A percentile compares a stretch with the other conserved stretches of the same genome.
Conservation (phyloP, 2,113 vertebrate genomes). For the Engystomops pustulosus region DNA sequence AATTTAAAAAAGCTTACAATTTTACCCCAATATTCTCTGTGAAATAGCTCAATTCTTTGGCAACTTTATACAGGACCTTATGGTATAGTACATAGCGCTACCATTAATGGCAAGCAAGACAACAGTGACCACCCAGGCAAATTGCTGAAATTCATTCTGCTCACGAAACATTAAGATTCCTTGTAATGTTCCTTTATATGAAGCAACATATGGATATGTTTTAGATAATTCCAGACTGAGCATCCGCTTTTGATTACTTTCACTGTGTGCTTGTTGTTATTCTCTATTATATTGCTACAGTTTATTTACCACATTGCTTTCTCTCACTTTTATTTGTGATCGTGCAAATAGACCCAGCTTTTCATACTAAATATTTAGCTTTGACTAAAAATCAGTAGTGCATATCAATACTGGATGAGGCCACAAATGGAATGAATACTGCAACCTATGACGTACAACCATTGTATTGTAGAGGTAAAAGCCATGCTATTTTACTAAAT, state of each 20-base stretch:
- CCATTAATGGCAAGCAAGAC: not conserved
- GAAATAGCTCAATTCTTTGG: not conserved
- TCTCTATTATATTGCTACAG: not conserved
- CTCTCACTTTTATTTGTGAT: not conserved
- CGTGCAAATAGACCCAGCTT: too few species aligned
- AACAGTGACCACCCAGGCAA: constrained; percentile 24
- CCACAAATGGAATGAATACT: too few species aligned
- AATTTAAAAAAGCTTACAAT: not conserved
- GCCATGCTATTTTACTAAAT: too few species aligned
- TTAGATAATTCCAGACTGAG: not conserved
- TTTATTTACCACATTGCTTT: not conserved
- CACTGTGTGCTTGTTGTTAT: not conserved
- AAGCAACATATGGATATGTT: constrained; percentile 36
- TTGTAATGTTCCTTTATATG: not conserved
- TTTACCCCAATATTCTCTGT: not conserved
- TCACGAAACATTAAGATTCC: constrained; percentile 26
- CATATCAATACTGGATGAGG: too few species aligned
- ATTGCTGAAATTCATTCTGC: not conserved
- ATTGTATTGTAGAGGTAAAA: too few species aligned
- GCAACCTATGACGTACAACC: too few species aligned
- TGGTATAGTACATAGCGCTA: too few species aligned
- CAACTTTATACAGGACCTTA: not conserved
- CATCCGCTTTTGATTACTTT: not conserved
- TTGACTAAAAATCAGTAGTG: too few species aligned
- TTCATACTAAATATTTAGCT: too few species aligned